A percentile compares a stretch with the other conserved stretches of the same genome.
Conservation (phyloP, 2,797 vertebrate species). For the Hyperoplus lanceolatus region DNA sequence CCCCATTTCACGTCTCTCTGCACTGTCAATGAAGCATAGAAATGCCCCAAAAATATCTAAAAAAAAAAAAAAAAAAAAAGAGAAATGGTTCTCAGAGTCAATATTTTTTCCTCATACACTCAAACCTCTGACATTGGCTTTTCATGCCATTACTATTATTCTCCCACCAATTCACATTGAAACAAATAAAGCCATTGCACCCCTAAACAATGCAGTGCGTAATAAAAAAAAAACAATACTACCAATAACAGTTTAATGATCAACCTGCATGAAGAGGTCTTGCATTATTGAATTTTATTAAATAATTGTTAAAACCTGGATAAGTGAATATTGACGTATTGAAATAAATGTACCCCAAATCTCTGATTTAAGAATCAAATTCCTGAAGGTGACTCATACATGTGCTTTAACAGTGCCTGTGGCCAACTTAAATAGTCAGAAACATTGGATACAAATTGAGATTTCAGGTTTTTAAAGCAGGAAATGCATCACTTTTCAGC, state of each 20-base stretch:
- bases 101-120: too few relatives aligned
- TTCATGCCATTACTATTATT: too few relatives aligned
- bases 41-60: too few relatives aligned
- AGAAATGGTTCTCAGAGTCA: too few relatives aligned
- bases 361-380: constrained; percentile 11
- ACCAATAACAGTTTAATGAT: too few relatives aligned
- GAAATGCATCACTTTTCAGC: neutral
- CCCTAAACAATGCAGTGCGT: neutral
- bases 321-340: neutral
- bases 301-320: neutral
- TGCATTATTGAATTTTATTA: too few relatives aligned
- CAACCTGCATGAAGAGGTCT: too few relatives aligned
- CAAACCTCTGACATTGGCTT: too few relatives aligned
- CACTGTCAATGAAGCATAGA: too few relatives aligned
- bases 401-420: neutral
- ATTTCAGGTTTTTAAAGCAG: neutral
- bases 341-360: neutral
- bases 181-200: neutral
- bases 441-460: neutral
- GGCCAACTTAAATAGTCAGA: neutral
- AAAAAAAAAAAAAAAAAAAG: too few relatives aligned
- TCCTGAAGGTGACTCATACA: neutral
- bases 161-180: neutral
- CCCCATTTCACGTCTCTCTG: too few relatives aligned
- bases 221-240: too few relatives aligned